Evolutionary conservation across 2,888 invertebrate genomes (phyloP).

Genomic region (Pterobdella sp.): DNA sequence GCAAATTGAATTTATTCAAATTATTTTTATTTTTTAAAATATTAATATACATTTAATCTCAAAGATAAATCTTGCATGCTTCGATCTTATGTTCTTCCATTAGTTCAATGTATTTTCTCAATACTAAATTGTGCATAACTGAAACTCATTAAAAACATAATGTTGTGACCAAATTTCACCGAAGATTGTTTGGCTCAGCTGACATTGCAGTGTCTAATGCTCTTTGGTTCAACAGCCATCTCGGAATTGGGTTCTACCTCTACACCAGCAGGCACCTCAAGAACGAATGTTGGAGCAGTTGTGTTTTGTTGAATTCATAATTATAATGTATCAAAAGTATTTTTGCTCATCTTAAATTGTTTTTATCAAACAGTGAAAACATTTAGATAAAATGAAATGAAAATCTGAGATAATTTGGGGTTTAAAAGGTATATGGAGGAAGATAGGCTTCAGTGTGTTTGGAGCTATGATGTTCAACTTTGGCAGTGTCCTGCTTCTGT

Average conservation of each 20-base stretch:
- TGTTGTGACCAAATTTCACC: too few relatives aligned
- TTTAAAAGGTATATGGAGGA: constrained; percentile 15
- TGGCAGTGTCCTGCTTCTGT: constrained; percentile 81
- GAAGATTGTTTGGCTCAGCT: constrained; percentile 47
- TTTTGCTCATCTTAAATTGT: too few relatives aligned
- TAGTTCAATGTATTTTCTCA: too few relatives aligned
- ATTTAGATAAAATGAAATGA: too few relatives aligned
- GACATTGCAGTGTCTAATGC: constrained; percentile 58
- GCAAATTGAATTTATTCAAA: background rate
- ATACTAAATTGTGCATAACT: too few relatives aligned
- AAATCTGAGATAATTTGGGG: too few relatives aligned
- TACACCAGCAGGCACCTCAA: constrained; percentile 65
- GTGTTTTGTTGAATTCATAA: background rate
- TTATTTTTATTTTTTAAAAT: background rate
- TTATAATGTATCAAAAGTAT: too few relatives aligned
- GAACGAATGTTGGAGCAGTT: background rate
- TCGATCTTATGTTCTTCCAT: too few relatives aligned
- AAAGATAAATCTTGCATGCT: too few relatives aligned
- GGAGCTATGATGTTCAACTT: constrained; percentile 67
- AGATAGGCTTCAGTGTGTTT: constrained; percentile 55
- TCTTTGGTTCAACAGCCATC: constrained; percentile 68
- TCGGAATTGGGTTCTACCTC: constrained; percentile 75
- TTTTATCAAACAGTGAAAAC: too few relatives aligned
- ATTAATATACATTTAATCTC: background rate
- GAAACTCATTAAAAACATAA: too few relatives aligned